phyloP scores from a whole-genome alignment of 1,140 invertebrate genomes.

The Hypsibius dujardini region DNA sequence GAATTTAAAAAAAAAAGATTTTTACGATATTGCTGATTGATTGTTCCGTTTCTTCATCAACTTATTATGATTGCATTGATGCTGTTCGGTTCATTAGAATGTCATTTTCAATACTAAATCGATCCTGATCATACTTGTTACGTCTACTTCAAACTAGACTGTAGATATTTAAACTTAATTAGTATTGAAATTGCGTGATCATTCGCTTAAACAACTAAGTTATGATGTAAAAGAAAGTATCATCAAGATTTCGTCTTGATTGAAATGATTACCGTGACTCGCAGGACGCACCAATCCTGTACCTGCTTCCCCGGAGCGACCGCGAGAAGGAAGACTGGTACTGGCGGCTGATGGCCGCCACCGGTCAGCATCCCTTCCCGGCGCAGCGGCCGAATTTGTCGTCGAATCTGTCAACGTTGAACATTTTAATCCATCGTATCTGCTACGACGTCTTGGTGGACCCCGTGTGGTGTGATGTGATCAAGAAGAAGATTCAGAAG shows the following conservation, averaged over 20 bases:
- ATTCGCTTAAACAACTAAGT: too few relatives aligned
- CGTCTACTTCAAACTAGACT: too few relatives aligned
- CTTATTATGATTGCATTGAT: too few relatives aligned
- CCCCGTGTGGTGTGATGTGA: conserved; percentile 40
- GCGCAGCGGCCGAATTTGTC: conserved; percentile 18
- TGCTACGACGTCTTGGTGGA: conserved; percentile 58
- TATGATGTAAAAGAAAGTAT: too few relatives aligned
- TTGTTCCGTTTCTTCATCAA: too few relatives aligned
- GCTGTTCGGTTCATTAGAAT: too few relatives aligned
- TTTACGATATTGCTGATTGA: conserved; percentile 22
- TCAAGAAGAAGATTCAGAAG: conserved; percentile 55
- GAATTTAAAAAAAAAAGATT: conserved; percentile 24
- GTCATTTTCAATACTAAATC: too few relatives aligned
- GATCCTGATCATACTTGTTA: too few relatives aligned
- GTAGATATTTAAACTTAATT: too few relatives aligned
- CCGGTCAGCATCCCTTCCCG: conserved; percentile 27
- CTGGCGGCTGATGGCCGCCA: conserved; percentile 31
- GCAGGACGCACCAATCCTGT: conserved; percentile 31
- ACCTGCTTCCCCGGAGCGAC: conserved; percentile 59
- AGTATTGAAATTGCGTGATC: too few relatives aligned
- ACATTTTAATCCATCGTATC: conserved; percentile 52
- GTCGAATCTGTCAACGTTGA: conserved; percentile 33
- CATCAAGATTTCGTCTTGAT: too few relatives aligned
- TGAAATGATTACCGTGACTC: conserved; percentile 25
- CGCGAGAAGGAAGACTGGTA: conserved; percentile 79